A percentile compares a stretch with the other conserved stretches of the same genome.
phyloP scores from a whole-genome alignment of 2,888 invertebrate species.

The Leptopilina myrica region DNA sequence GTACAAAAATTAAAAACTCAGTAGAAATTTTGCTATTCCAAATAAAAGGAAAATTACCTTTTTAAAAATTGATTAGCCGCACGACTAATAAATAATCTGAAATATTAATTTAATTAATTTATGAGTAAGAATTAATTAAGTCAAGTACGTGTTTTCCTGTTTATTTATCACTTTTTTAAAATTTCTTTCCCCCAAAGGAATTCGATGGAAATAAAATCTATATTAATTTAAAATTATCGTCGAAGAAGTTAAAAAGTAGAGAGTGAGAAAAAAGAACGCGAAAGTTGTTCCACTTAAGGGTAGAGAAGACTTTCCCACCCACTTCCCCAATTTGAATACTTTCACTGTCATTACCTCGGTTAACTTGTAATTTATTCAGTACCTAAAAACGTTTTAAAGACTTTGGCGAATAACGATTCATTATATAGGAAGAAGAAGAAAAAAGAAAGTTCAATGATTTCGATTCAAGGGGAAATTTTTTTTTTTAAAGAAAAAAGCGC shows the following conservation, averaged over 20 bases:
- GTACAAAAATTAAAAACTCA: no score
- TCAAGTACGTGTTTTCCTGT: background rate
- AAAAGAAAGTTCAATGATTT: conserved; percentile 10
- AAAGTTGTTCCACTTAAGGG: conserved; percentile 40
- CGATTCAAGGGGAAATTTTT: no score
- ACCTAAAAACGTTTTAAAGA: conserved; percentile 26
- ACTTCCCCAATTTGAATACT: conserved; percentile 37
- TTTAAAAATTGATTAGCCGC: no score
- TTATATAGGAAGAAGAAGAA: background rate
- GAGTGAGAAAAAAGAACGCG: conserved; percentile 29
- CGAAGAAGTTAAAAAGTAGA: conserved; percentile 16
- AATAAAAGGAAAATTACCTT: no score
- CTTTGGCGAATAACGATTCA: background rate
- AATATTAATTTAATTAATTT: no score
- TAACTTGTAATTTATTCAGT: conserved; percentile 39
- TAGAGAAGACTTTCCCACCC: conserved; percentile 35
- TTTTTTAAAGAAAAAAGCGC: no score
- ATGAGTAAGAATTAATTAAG: background rate
- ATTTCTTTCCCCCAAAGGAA: background rate
- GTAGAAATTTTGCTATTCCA: no score
- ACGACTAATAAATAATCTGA: no score
- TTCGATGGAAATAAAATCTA: background rate
- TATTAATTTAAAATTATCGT: conserved; percentile 16
- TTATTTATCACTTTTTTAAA: background rate
- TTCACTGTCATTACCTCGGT: conserved; percentile 38